Evolutionary conservation across 2,113 vertebrate genomes (phyloP).

Genomic region (Corythoichthys haematopterus): DNA sequence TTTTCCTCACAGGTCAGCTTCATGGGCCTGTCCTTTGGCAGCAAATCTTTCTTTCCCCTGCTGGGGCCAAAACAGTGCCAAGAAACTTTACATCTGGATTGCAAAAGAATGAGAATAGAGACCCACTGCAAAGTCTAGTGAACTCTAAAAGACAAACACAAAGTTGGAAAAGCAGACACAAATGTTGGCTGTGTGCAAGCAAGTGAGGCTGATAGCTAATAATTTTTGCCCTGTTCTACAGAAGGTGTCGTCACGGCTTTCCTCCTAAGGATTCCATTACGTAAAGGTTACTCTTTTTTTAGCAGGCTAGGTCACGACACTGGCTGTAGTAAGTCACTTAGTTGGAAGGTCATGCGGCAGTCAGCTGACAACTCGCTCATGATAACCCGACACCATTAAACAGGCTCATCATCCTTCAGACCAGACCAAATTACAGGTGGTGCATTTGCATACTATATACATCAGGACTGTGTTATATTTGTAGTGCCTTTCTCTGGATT

Average conservation of each 20-base stretch:
- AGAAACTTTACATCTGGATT: conserved; percentile 74
- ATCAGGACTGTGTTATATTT: conserved; percentile 12
- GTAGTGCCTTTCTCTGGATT: conserved; percentile 19
- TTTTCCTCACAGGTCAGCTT: neutral
- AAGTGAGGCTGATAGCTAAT: conserved; percentile 9
- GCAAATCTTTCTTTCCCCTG: conserved; percentile 9
- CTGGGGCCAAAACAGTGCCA: conserved; percentile 60
- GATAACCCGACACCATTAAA: neutral
- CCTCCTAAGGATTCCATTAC: conserved; percentile 22
- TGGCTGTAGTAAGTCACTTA: conserved; percentile 24
- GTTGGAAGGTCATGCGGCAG: conserved; percentile 40
- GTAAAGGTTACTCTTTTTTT: conserved; percentile 39
- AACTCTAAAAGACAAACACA: conserved; percentile 34
- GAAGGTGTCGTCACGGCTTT: conserved; percentile 23
- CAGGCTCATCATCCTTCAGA: neutral
- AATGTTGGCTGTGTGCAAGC: conserved; percentile 3
- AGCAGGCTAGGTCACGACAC: conserved; percentile 24
- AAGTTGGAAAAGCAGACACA: conserved; percentile 29
- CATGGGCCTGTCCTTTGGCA: neutral
- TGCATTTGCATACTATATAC: neutral
- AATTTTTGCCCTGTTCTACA: conserved; percentile 11
- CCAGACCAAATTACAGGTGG: neutral
- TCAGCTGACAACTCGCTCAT: conserved; percentile 27
- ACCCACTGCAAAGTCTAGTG: conserved; percentile 36
- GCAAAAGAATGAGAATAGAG: conserved; percentile 66